Evolutionary conservation across 1,140 invertebrate genomes (phyloP).

Genomic region (Schlechtendalia chinensis): DNA sequence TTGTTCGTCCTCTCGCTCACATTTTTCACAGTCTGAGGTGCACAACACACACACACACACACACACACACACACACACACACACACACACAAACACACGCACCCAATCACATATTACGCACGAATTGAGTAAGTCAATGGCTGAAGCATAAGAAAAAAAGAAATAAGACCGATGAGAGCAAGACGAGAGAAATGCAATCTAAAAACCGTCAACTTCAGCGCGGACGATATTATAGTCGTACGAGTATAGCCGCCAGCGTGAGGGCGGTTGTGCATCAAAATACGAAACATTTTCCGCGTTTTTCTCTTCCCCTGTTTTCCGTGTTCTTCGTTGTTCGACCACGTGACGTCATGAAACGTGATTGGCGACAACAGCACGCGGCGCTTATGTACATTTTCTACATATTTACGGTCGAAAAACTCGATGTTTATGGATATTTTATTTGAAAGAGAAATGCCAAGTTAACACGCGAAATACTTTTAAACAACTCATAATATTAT

Average conservation of each 20-base stretch:
- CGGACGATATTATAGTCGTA: not conserved
- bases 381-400: not conserved
- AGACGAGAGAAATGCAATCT: conserved; percentile 15
- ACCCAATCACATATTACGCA: not conserved
- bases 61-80: not conserved
- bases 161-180: not conserved
- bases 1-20: not conserved
- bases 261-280: not conserved
- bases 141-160: not conserved
- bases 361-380: conserved; percentile 8
- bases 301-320: not conserved
- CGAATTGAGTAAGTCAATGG: not conserved
- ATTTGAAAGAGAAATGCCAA: conserved; percentile 4
- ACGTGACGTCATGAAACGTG: not conserved
- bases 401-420: conserved; percentile 15
- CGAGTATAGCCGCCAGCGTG: not conserved
- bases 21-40: not conserved
- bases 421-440: conserved; percentile 33
- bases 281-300: not conserved
- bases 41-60: not conserved
- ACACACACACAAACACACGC: not conserved
- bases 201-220: conserved; percentile 39
- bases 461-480: not conserved
- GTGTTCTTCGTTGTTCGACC: not conserved
- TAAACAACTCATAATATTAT: conserved; percentile 30